A percentile compares a stretch with the other conserved stretches of the same genome.
Evolutionary conservation across 2,113 vertebrate species (phyloP).

Genomic region (Cololabis saira): DNA sequence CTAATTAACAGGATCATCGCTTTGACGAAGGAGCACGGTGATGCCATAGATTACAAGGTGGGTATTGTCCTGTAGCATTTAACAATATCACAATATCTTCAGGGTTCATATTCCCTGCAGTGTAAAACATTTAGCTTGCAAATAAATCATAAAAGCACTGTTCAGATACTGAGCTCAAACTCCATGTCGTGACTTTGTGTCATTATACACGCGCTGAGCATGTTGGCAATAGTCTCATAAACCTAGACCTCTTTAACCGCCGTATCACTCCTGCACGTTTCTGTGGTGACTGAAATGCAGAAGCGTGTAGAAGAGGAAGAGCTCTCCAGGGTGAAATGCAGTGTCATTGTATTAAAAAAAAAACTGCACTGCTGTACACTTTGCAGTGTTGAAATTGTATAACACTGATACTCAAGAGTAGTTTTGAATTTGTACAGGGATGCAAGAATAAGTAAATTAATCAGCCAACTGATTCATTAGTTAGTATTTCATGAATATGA

Average conservation of each 20-base stretch:
- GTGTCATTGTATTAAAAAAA: neutral
- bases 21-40: slow-evolving; percentile 83
- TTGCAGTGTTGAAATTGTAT: fast-evolving
- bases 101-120: no score
- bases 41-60: slow-evolving; percentile 87
- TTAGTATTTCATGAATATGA: no score
- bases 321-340: neutral
- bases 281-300: neutral
- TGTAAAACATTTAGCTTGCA: neutral
- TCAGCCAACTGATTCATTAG: neutral
- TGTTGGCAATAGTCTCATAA: no score
- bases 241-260: no score
- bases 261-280: neutral
- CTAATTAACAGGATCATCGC: slow-evolving; percentile 82
- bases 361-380: neutral
- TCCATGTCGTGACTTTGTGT: neutral
- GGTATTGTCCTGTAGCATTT: slow-evolving; percentile 28
- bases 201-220: no score
- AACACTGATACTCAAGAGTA: neutral
- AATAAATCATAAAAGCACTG: neutral
- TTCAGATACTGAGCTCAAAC: slow-evolving; percentile 12
- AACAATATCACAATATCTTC: neutral
- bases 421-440: neutral
- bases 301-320: neutral
- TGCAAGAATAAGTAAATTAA: neutral